phyloP scores from a whole-genome alignment of 2,113 vertebrate species.

The Atlantisia rogersi region DNA sequence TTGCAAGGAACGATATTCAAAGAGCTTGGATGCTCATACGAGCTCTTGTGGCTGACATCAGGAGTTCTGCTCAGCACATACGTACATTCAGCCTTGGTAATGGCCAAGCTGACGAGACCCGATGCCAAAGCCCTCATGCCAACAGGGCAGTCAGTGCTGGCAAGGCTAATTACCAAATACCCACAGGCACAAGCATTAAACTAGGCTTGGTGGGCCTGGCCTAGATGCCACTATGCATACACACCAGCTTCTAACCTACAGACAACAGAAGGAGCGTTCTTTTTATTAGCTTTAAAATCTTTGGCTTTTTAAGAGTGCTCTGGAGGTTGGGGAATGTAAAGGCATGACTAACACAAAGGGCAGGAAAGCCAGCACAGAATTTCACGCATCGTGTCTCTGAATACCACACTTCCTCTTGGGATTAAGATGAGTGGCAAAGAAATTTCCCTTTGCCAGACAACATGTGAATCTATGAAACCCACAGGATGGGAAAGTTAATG shows the following conservation, averaged over 20 bases:
- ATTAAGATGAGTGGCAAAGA: slow-evolving; percentile 24
- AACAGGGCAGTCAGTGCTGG: neutral
- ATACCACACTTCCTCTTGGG: neutral
- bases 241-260: neutral
- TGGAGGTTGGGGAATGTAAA: neutral
- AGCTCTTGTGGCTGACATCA: neutral
- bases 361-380: slow-evolving; percentile 20
- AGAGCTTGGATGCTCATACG: neutral
- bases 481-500: neutral
- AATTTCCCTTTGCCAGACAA: slow-evolving; percentile 21
- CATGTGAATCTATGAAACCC: neutral
- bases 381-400: neutral
- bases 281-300: neutral
- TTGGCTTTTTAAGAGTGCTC: neutral
- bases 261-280: neutral
- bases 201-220: neutral
- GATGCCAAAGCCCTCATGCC: neutral
- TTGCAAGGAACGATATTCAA: neutral
- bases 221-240: neutral
- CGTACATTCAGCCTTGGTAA: neutral
- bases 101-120: neutral
- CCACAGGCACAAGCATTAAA: neutral
- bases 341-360: slow-evolving; percentile 16
- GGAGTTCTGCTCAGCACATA: neutral
- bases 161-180: neutral